A percentile compares a stretch with the other conserved stretches of the same genome.
Evolutionary conservation across 2,888 invertebrate species (phyloP).

Genomic region (Pedicia rivosa): DNA sequence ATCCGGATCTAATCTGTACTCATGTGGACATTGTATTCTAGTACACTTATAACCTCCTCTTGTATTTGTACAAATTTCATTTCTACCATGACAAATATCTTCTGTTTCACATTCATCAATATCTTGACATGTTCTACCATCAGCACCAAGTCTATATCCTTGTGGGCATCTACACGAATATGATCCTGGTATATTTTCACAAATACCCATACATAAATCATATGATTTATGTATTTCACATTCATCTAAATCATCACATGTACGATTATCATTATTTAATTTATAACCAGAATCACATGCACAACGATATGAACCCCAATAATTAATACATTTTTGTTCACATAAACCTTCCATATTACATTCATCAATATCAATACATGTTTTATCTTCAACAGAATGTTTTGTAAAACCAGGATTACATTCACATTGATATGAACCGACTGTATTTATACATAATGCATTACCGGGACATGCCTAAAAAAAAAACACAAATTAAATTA

Average conservation of each 20-base stretch:
- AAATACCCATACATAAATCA: slow-evolving; percentile 56
- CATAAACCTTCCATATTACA: slow-evolving; percentile 45
- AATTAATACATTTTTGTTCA: slow-evolving; percentile 79
- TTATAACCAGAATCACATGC: slow-evolving; percentile 73
- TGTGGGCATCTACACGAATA: slow-evolving; percentile 65
- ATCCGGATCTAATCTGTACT: slow-evolving; percentile 60
- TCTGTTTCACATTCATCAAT: slow-evolving; percentile 49
- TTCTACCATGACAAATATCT: slow-evolving; percentile 36
- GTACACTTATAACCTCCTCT: slow-evolving; percentile 81
- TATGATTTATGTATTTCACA: slow-evolving; percentile 61
- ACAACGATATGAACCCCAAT: slow-evolving; percentile 82
- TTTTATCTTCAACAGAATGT: slow-evolving; percentile 18
- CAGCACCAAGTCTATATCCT: slow-evolving; percentile 59
- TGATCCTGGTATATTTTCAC: slow-evolving; percentile 76
- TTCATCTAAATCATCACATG: slow-evolving; percentile 63
- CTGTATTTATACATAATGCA: slow-evolving; percentile 26
- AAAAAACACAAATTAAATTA: slow-evolving; percentile 32
- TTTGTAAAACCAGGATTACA: slow-evolving; percentile 70
- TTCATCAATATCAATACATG: slow-evolving; percentile 51
- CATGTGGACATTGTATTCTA: slow-evolving; percentile 65
- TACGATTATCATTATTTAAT: slow-evolving; percentile 48
- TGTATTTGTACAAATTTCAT: slow-evolving; percentile 78
- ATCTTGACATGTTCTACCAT: slow-evolving; percentile 70
- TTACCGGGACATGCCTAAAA: slow-evolving; percentile 26
- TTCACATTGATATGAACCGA: slow-evolving; percentile 64